These are phyloP conservation scores for Gryllus bimaculatus DNA, from an alignment of 1,140 invertebrate species.

Conservation along the genomic window DNA sequence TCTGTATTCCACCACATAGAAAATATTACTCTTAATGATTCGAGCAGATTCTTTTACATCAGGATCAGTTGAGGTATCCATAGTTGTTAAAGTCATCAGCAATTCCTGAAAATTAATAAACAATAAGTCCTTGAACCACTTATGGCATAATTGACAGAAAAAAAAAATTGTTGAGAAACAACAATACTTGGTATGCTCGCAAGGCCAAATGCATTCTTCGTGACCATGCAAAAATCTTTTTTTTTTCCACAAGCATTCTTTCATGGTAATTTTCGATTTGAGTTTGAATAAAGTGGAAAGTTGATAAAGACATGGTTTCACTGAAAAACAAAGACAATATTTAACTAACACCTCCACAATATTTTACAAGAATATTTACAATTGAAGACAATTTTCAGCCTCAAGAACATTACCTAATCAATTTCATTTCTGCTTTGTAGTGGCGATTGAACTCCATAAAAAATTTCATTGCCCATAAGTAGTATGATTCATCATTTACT, in stretches of 20 bases:
- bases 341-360: constrained; percentile 16
- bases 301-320: constrained; percentile 79
- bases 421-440: constrained; percentile 73
- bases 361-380: constrained; percentile 14
- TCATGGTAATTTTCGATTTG: constrained; percentile 84
- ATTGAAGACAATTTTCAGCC: background rate
- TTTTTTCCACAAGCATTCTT: constrained; percentile 78
- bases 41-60: constrained; percentile 63
- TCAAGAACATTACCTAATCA: constrained; percentile 59
- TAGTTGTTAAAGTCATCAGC: constrained; percentile 59
- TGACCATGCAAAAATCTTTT: constrained; percentile 72
- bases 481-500: constrained; percentile 83
- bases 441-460: constrained; percentile 96
- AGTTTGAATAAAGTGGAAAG: constrained; percentile 88
- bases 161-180: background rate
- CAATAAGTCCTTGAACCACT: constrained; percentile 14
- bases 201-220: constrained; percentile 71
- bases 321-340: constrained; percentile 38
- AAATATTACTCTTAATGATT: constrained; percentile 85
- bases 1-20: constrained; percentile 89
- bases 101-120: constrained; percentile 37
- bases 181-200: constrained; percentile 53
- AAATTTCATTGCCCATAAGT: constrained; percentile 87
- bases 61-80: constrained; percentile 63
- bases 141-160: too few relatives aligned